A percentile compares a stretch with the other conserved stretches of the same genome.
phyloP scores from a whole-genome alignment of 2,113 vertebrate genomes.

The Thalassarche chlororhynchos region DNA sequence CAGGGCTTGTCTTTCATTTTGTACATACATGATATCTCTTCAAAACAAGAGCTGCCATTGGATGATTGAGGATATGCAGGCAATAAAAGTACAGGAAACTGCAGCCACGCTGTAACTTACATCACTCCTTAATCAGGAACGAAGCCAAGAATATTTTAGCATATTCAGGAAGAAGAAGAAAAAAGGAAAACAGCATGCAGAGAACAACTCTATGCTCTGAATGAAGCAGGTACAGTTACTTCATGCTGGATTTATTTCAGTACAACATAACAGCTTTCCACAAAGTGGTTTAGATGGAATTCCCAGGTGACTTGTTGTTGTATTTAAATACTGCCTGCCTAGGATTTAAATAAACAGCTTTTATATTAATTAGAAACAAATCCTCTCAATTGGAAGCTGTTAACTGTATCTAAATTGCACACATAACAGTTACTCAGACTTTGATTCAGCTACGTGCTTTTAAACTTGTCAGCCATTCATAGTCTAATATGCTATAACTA shows the following conservation, averaged over 20 bases:
- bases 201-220: background rate
- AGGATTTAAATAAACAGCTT: conserved; percentile 61
- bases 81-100: background rate
- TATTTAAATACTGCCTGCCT: conserved; percentile 45
- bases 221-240: background rate
- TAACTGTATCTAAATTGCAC: conserved; percentile 21
- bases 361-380: conserved; percentile 62
- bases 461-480: conserved; percentile 20
- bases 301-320: conserved; percentile 45
- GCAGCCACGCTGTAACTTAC: background rate
- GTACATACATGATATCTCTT: background rate
- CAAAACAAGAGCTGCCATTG: background rate
- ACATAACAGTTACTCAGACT: background rate
- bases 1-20: background rate
- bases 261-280: background rate
- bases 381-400: conserved; percentile 43
- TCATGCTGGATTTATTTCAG: conserved; percentile 16
- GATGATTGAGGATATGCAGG: background rate
- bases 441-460: conserved; percentile 43
- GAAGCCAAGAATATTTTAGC: background rate
- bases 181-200: background rate
- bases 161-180: background rate
- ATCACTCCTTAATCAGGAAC: background rate
- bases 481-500: conserved; percentile 15
- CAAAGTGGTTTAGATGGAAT: conserved; percentile 25